Conservation (phyloP, 53 echinoderm and acorn worm species). For the Holothuria leucospilota region DNA sequence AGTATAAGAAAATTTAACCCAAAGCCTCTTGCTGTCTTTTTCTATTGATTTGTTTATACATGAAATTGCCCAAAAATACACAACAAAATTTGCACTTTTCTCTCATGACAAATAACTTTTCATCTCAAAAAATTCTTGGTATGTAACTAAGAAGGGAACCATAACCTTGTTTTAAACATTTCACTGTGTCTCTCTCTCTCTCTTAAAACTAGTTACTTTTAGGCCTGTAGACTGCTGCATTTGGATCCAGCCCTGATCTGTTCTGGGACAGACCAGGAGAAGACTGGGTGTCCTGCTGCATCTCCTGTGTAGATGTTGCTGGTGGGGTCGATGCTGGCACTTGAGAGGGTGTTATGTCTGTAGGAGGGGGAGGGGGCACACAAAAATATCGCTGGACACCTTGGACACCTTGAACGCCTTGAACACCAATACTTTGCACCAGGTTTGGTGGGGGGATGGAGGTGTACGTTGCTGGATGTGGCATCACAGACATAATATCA, state of each 20-base stretch:
- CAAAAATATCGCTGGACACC: slow-evolving; percentile 58
- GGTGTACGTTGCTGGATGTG: slow-evolving; percentile 33
- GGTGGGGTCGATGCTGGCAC: slow-evolving; percentile 42
- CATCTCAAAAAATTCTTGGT: too few species aligned
- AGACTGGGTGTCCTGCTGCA: slow-evolving; percentile 25
- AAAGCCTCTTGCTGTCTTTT: too few species aligned
- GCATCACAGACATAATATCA: slow-evolving; percentile 99
- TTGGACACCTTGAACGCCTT: slow-evolving; percentile 37
- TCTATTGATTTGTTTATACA: too few species aligned
- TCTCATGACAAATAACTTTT: too few species aligned
- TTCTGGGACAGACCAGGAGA: slow-evolving; percentile 29
- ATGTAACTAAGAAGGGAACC: too few species aligned
- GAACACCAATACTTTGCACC: slow-evolving; percentile 44
- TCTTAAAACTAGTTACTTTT: slow-evolving; percentile 89
- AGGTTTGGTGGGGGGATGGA: slow-evolving; percentile 23
- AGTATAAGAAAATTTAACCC: too few species aligned
- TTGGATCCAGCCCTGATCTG: slow-evolving; percentile 88
- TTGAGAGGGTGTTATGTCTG: slow-evolving; percentile 24
- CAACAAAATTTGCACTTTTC: too few species aligned
- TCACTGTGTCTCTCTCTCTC: too few species aligned
- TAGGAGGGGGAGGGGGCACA: slow-evolving; percentile 36
- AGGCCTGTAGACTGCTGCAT: slow-evolving; percentile 94
- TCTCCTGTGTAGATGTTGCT: slow-evolving; percentile 18
- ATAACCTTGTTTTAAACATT: too few species aligned
- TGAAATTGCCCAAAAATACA: too few species aligned